Conservation (phyloP, 2,113 vertebrate species). For the Stigmatopora nigra region DNA sequence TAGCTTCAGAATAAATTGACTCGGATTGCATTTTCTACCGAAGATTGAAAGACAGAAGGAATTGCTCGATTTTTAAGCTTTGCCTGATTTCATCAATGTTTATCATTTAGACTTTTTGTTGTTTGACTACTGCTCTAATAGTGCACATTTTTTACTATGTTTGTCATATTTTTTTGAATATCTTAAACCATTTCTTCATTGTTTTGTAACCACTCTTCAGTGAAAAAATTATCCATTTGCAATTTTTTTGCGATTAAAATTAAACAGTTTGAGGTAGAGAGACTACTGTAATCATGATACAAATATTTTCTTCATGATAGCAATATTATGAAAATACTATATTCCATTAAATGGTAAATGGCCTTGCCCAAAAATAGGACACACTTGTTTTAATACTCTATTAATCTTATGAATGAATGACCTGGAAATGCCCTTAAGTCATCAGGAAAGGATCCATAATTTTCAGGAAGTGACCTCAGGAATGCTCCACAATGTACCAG, state of each 20-base stretch:
- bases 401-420: too few relatives aligned
- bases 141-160: background rate
- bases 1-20: conserved; percentile 33
- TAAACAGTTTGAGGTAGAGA: background rate
- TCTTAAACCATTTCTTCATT: background rate
- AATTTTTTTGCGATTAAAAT: background rate
- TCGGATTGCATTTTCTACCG: conserved; percentile 3
- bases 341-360: too few relatives aligned
- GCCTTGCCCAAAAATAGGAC: too few relatives aligned
- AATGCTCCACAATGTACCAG: too few relatives aligned
- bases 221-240: background rate
- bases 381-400: too few relatives aligned
- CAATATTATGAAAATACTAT: too few relatives aligned
- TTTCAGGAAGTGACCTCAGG: too few relatives aligned
- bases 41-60: background rate
- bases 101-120: background rate
- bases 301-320: background rate
- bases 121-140: background rate
- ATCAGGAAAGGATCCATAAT: too few relatives aligned
- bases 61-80: background rate
- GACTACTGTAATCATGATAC: too few relatives aligned
- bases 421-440: too few relatives aligned
- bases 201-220: background rate
- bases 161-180: background rate
- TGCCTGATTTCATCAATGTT: background rate